Percentiles rank a stretch among this genome's conserved stretches.
These are phyloP conservation scores for Himalopsyche kuldschensis DNA, from an alignment of 2,888 invertebrate genomes.

Conservation along the genomic window DNA sequence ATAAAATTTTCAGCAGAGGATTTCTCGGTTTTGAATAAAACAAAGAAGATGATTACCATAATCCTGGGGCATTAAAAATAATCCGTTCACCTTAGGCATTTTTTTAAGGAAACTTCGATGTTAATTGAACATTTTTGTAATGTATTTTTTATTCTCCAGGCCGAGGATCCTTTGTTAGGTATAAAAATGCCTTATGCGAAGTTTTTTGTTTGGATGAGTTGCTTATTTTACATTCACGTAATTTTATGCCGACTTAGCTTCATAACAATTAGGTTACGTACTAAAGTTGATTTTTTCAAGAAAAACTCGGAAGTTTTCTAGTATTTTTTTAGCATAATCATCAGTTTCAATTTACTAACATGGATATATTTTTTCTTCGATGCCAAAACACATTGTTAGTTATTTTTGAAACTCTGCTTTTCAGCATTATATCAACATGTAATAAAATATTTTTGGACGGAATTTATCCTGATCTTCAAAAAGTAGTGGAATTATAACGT, in stretches of 20 bases:
- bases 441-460: no score
- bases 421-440: no score
- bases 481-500: no score
- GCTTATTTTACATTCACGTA: background rate
- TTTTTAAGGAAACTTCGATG: conserved; percentile 7
- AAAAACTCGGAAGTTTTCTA: no score
- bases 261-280: background rate
- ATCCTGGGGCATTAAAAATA: conserved; percentile 31
- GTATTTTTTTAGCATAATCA: no score
- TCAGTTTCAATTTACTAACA: no score
- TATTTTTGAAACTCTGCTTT: no score
- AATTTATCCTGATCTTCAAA: no score
- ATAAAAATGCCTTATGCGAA: background rate
- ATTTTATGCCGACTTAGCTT: background rate
- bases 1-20: conserved; percentile 6
- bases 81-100: conserved; percentile 26
- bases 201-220: background rate
- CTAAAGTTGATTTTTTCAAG: no score
- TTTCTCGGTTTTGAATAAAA: conserved; percentile 27
- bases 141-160: conserved; percentile 5
- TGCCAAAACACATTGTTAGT: no score
- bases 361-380: no score
- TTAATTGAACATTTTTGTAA: conserved; percentile 25
- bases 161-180: background rate
- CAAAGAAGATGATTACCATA: conserved; percentile 36